Evolutionary conservation across 1,140 invertebrate genomes (phyloP), one percentile per base, ranked within the genome.

Genomic region (Brachionus koreanus): DNA sequence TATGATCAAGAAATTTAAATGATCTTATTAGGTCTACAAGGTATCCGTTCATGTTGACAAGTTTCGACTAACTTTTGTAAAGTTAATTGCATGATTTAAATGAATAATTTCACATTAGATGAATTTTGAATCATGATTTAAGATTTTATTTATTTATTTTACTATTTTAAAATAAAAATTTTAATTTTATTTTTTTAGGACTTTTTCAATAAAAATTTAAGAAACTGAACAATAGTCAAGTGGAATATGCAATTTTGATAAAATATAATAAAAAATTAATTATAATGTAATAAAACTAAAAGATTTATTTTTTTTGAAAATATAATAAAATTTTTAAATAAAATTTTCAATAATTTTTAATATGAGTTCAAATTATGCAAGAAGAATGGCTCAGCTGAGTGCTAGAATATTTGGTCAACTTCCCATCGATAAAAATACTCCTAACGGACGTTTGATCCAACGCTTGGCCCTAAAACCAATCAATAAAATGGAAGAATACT

Each of bases 301-400:
- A 67, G n/a, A 42, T 37, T 37, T 69, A 1, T n/a, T 39, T 39
- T 69, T 37, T n/a, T 37, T 69, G 6, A n/a, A 57, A 13, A 7
- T 23, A 23, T 19, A 57, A 52, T 9, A 57, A 23, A 9, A 25
- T 23, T 57, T 57, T 57, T 57, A 19, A 57, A 57, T 57, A 57
- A 57, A 57, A 19, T 23, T 57, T 52, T 57, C 19, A 57, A 57
- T 19, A 19, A 23, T 23, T 57, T 52, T 57, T 57, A 35, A 61
- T 4, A 79, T 79, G 76, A 79, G 49, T 35, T 79, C 76, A 35
- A 79, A 25, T 65, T 79, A 79, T 65, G 76, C 76, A 5, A 49
- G 57, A 63, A 57, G 29, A 79, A 79, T 79, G 61, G 76, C 76
- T 16, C 49, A 65, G 19, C 43, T 79, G 25, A 79, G 76, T 43